A percentile compares a stretch with the other conserved stretches of the same genome.
phyloP scores from a whole-genome alignment of 2,797 vertebrate genomes.

The Silurus aristotelis region DNA sequence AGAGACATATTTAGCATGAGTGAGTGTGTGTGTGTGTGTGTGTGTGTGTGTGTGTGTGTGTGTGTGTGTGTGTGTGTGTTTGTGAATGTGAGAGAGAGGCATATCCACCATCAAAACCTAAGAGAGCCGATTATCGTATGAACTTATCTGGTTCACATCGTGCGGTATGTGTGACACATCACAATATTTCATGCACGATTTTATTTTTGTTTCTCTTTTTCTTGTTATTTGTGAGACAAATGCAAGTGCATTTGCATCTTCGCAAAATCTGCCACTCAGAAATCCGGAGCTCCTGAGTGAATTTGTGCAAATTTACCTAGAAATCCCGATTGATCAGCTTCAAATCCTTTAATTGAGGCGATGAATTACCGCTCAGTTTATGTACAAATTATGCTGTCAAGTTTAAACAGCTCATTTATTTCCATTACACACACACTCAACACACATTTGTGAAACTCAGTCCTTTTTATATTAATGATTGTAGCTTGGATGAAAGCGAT shows the following conservation, averaged over 20 bases:
- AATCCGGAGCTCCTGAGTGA: neutral
- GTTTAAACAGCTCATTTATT: neutral
- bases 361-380: neutral
- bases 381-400: neutral
- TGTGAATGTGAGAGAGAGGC: neutral
- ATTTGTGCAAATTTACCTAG: neutral
- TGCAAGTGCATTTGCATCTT: neutral
- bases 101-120: neutral
- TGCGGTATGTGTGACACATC: neutral
- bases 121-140: neutral
- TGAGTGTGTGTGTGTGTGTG: too few species aligned
- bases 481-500: neutral
- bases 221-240: neutral
- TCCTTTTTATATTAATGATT: neutral
- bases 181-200: neutral
- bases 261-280: neutral
- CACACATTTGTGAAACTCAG: neutral
- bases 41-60: neutral
- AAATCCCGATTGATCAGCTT: neutral
- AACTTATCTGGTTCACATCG: neutral
- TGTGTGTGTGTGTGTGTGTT: neutral
- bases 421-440: neutral
- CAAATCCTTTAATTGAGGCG: neutral
- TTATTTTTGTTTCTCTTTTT: neutral
- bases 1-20: neutral